A percentile compares a stretch with the other conserved stretches of the same genome.
Conservation (phyloP, 2,797 vertebrate genomes). For the Distichodus sexfasciatus region DNA sequence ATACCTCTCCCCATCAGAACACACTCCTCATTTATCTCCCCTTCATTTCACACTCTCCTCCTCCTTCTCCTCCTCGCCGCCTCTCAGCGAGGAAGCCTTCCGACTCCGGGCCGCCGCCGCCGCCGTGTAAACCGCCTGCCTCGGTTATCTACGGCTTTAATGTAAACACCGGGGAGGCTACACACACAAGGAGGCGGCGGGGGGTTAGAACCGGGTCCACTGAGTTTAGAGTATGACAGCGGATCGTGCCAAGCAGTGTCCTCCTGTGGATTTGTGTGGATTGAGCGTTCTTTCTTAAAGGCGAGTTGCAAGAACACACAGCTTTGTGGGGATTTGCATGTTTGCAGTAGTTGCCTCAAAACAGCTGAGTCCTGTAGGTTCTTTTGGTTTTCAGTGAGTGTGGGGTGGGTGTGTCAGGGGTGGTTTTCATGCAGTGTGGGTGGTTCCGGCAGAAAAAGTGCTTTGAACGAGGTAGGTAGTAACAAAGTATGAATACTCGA, state of each 20-base stretch:
- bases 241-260: conserved; percentile 13
- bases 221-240: conserved; percentile 23
- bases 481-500: no score
- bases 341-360: no score
- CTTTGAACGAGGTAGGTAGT: no score
- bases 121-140: conserved; percentile 41
- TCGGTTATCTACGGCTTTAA: conserved; percentile 40
- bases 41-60: conserved; percentile 46
- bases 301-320: conserved; percentile 1
- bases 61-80: conserved; percentile 12
- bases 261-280: conserved; percentile 31
- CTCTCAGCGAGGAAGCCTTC: neutral
- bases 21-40: conserved; percentile 39
- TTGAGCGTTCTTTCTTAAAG: conserved; percentile 35
- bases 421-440: no score
- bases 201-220: conserved; percentile 7
- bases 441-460: no score
- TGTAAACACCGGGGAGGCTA: conserved; percentile 35
- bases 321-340: no score
- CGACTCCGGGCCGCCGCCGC: conserved; percentile 38
- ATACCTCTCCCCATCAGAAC: conserved; percentile 42
- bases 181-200: conserved; percentile 7
- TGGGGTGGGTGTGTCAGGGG: no score
- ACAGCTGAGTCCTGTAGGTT: no score
- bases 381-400: no score